Evolutionary conservation across 2,888 invertebrate genomes (phyloP).

Genomic region (Ectemnius lituratus): DNA sequence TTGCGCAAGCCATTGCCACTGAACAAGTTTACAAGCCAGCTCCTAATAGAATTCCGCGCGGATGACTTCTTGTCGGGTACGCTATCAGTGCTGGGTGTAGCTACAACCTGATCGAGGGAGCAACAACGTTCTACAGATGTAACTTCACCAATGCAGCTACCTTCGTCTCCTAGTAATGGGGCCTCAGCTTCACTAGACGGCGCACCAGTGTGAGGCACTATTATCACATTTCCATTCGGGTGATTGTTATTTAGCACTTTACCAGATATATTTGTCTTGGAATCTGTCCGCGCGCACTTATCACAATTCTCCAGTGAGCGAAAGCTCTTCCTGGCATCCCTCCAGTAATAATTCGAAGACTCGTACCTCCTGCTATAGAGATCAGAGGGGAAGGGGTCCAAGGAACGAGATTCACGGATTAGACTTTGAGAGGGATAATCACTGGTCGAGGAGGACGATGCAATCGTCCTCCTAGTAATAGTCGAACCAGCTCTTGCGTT

Average conservation of each 20-base stretch:
- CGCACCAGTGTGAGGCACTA: conserved; percentile 66
- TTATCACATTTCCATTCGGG: conserved; percentile 80
- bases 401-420: conserved; percentile 82
- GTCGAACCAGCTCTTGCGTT: conserved; percentile 80
- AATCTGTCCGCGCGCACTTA: conserved; percentile 74
- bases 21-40: conserved; percentile 88
- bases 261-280: conserved; percentile 77
- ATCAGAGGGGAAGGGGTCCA: conserved; percentile 82
- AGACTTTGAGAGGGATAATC: conserved; percentile 70
- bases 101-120: conserved; percentile 85
- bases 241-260: conserved; percentile 80
- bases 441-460: conserved; percentile 80
- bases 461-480: no score
- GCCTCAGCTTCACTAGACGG: conserved; percentile 76
- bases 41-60: conserved; percentile 83
- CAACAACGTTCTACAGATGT: conserved; percentile 84
- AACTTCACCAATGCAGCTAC: conserved; percentile 69
- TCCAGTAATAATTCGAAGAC: conserved; percentile 67
- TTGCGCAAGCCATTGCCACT: conserved; percentile 85
- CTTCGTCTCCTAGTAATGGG: conserved; percentile 77
- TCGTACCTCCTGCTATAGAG: conserved; percentile 66
- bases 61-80: conserved; percentile 81
- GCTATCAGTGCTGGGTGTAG: conserved; percentile 72
- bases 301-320: conserved; percentile 80
- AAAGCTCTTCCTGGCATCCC: conserved; percentile 73